Evolutionary conservation across 2,113 vertebrate genomes (phyloP).

Genomic region (Trichomycterus rosablanca): DNA sequence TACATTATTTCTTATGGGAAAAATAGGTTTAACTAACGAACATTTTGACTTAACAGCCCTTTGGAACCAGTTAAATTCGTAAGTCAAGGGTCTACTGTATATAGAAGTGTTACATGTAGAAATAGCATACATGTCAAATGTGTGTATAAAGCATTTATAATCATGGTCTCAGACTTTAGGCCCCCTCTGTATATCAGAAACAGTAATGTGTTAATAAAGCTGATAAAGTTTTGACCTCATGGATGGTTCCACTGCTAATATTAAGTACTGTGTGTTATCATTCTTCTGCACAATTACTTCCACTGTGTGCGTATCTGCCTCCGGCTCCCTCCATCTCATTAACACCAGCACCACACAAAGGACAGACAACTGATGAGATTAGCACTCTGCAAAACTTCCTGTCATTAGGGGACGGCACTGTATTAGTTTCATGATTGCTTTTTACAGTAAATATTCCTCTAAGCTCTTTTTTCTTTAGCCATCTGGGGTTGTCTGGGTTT

Average conservation of each 20-base stretch:
- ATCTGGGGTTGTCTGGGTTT: neutral
- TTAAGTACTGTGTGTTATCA: neutral
- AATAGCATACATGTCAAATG: no score
- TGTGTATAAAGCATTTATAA: no score
- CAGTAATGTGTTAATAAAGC: conserved; percentile 15
- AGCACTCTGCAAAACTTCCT: neutral
- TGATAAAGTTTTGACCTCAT: conserved; percentile 21
- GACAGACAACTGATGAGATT: conserved; percentile 1
- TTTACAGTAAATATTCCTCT: neutral
- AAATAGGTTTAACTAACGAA: no score
- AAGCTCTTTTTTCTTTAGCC: neutral
- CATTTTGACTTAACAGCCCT: no score
- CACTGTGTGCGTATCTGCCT: neutral
- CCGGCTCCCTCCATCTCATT: conserved; percentile 1
- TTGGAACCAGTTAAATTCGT: no score
- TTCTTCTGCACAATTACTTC: conserved; percentile 20
- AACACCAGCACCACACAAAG: neutral
- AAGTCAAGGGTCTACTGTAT: no score
- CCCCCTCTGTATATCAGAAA: neutral
- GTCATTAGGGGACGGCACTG: neutral
- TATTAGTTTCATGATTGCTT: neutral
- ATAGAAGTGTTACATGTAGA: no score
- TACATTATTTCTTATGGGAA: no score
- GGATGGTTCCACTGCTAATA: conserved; percentile 12
- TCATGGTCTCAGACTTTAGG: no score